Conservation (phyloP, 2,113 vertebrate genomes). For the Neodon shergylaensis region DNA sequence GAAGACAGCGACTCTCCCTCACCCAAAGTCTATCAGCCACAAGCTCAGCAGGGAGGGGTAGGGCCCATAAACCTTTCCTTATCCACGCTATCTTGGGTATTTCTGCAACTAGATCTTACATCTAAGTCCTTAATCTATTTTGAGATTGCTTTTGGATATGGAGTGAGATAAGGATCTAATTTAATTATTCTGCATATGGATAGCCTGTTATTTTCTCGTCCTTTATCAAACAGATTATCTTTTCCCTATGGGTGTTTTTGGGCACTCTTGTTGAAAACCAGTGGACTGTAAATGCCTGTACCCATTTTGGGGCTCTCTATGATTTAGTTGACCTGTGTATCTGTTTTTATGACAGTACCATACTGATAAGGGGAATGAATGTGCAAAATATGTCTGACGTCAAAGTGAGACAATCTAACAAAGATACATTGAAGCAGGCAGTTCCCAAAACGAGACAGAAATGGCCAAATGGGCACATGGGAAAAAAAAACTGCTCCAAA, state of each 20-base stretch:
- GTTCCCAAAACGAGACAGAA: neutral
- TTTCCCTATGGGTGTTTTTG: neutral
- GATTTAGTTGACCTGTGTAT: neutral
- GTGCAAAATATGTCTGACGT: neutral
- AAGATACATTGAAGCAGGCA: neutral
- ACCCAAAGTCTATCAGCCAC: too few relatives aligned
- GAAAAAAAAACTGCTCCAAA: neutral
- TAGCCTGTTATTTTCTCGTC: neutral
- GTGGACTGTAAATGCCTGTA: neutral
- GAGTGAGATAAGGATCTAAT: neutral
- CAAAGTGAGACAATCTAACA: neutral
- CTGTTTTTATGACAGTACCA: neutral
- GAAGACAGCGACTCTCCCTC: too few relatives aligned
- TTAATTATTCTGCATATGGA: neutral
- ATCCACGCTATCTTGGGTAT: too few relatives aligned
- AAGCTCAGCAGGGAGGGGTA: too few relatives aligned
- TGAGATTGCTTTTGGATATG: neutral
- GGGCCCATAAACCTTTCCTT: too few relatives aligned
- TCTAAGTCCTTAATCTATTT: neutral
- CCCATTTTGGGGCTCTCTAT: neutral
- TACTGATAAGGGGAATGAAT: neutral
- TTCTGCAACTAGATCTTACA: neutral
- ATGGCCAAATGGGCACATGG: neutral
- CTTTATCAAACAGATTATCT: neutral
- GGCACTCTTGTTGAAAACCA: neutral